Conservation (phyloP, 2,888 invertebrate genomes). For the Eupithecia subumbrata region DNA sequence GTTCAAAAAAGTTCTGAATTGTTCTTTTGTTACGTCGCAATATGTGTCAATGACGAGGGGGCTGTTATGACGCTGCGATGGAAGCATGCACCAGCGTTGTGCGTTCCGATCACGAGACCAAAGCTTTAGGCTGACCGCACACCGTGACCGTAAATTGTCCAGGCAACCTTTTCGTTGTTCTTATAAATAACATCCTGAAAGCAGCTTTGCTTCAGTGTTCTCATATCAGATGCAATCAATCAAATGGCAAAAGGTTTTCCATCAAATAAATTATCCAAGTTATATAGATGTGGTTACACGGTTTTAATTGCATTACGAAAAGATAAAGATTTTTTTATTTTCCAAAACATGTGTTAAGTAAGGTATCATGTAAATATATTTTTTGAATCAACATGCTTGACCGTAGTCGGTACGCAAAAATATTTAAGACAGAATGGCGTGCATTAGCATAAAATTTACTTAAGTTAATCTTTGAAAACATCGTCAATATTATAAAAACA, state of each 20-base stretch:
- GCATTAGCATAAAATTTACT: too few species aligned
- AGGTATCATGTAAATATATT: too few species aligned
- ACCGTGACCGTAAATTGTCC: not conserved
- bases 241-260: not conserved
- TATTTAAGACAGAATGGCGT: too few species aligned
- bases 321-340: too few species aligned
- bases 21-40: not conserved
- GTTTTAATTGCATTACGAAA: constrained; percentile 29
- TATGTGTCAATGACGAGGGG: not conserved
- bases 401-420: too few species aligned
- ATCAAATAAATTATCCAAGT: not conserved
- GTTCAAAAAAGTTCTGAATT: not conserved
- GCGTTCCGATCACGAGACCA: not conserved
- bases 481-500: too few species aligned
- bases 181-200: not conserved
- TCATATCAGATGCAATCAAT: not conserved
- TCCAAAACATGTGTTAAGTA: too few species aligned
- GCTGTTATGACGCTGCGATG: not conserved
- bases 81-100: not conserved
- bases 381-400: too few species aligned
- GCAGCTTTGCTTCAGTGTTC: not conserved
- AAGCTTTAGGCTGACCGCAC: not conserved
- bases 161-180: not conserved
- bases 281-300: constrained; percentile 3
- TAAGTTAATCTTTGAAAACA: too few species aligned